Conservation (phyloP, 2,113 vertebrate genomes). For the Poeciliopsis turrubarensis region DNA sequence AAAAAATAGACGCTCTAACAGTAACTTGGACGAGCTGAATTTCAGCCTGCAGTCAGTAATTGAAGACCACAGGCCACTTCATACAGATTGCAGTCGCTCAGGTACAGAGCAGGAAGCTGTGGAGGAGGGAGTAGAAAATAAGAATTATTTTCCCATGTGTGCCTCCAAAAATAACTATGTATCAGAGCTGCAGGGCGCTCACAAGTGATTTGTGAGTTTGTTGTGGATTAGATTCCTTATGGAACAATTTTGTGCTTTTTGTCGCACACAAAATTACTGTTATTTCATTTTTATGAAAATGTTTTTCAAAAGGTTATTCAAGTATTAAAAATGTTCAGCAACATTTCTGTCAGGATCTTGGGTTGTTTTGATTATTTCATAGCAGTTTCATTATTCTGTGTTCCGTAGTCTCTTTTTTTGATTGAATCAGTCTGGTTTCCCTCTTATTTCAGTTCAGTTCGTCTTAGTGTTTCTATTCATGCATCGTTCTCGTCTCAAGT, state of each 20-base stretch:
- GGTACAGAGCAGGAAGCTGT: slow-evolving; percentile 38
- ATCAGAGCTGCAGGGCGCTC: slow-evolving; percentile 6
- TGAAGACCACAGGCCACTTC: slow-evolving; percentile 35
- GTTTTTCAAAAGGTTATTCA: not conserved
- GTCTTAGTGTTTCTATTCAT: too few species aligned
- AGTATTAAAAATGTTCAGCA: not conserved
- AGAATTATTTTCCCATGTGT: slow-evolving; percentile 27
- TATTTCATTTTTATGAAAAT: not conserved
- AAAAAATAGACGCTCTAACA: too few species aligned
- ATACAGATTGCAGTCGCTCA: slow-evolving; percentile 24
- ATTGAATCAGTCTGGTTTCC: too few species aligned
- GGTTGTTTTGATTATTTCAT: too few species aligned
- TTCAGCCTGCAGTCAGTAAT: slow-evolving; percentile 35
- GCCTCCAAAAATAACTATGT: slow-evolving; percentile 31
- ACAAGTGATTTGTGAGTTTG: not conserved
- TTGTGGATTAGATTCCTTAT: not conserved
- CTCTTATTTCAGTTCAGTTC: too few species aligned
- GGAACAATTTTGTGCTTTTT: not conserved
- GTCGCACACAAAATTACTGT: not conserved
- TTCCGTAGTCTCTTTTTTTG: too few species aligned
- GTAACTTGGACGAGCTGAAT: slow-evolving; percentile 46
- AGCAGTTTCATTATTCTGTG: too few species aligned
- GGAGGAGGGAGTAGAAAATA: slow-evolving; percentile 19
- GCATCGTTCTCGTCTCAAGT: too few species aligned
- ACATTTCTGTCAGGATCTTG: not conserved